phyloP scores from a whole-genome alignment of 2,113 vertebrate genomes.

The Forbesichthys papilliferus region DNA sequence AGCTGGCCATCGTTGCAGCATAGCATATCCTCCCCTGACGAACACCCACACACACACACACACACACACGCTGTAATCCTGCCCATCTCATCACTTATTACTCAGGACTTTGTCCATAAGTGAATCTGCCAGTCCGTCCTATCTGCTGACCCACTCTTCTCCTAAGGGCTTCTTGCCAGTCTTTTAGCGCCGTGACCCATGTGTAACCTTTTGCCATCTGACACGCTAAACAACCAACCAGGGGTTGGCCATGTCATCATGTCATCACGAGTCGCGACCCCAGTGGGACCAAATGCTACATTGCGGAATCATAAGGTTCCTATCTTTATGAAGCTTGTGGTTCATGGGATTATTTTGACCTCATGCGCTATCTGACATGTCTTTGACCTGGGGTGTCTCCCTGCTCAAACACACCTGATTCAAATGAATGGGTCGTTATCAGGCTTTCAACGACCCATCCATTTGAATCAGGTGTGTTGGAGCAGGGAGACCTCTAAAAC shows the following conservation, averaged over 20 bases:
- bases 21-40: constrained; percentile 22
- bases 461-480: too few relatives aligned
- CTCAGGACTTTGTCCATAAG: constrained; percentile 15
- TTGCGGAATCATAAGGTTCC: neutral
- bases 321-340: neutral
- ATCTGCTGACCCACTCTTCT: neutral
- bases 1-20: constrained; percentile 64
- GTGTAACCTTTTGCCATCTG: neutral
- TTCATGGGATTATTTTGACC: too few relatives aligned
- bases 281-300: neutral
- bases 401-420: too few relatives aligned
- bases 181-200: constrained; percentile 21
- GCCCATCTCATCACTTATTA: constrained; percentile 20
- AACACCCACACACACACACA: neutral
- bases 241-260: neutral
- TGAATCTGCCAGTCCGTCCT: neutral
- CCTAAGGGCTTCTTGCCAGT: neutral
- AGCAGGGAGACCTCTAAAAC: too few relatives aligned
- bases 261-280: neutral
- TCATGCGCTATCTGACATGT: too few relatives aligned
- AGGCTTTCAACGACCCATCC: too few relatives aligned
- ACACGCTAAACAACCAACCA: neutral
- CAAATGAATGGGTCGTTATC: too few relatives aligned
- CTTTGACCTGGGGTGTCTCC: too few relatives aligned
- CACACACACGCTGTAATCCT: neutral